phyloP scores from a whole-genome alignment of 2,888 invertebrate genomes.

The Machimus rusticus region DNA sequence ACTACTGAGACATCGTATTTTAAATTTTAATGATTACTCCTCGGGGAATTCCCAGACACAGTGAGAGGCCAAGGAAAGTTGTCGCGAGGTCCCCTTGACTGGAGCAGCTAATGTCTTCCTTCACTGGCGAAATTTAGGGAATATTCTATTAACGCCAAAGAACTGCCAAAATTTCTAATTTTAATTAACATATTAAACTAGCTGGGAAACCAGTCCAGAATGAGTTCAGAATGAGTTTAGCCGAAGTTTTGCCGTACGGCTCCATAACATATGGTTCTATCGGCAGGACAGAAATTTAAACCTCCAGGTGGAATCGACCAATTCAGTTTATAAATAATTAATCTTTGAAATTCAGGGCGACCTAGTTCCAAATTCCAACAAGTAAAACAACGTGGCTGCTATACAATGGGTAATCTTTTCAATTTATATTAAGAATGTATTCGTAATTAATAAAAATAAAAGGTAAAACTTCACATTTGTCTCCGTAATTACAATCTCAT shows the following conservation, averaged over 20 bases:
- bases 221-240: neutral
- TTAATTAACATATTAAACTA: conserved; percentile 21
- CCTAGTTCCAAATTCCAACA: neutral
- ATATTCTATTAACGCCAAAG: neutral
- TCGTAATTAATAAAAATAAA: too few relatives aligned
- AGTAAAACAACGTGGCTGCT: neutral
- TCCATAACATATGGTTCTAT: neutral
- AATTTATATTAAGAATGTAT: neutral
- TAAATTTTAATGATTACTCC: conserved; percentile 10
- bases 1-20: conserved; percentile 20
- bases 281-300: neutral
- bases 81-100: neutral
- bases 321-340: neutral
- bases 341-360: neutral
- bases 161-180: conserved; percentile 5
- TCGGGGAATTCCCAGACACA: neutral
- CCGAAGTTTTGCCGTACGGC: neutral
- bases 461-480: too few relatives aligned
- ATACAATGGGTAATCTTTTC: neutral
- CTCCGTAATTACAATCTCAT: too few relatives aligned
- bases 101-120: neutral
- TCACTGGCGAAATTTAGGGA: neutral
- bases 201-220: neutral
- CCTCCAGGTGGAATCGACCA: neutral
- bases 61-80: neutral